Percentiles rank a stretch among this genome's conserved stretches.
phyloP scores from a whole-genome alignment of 2,797 vertebrate species.

The Sebastiscus tertius region DNA sequence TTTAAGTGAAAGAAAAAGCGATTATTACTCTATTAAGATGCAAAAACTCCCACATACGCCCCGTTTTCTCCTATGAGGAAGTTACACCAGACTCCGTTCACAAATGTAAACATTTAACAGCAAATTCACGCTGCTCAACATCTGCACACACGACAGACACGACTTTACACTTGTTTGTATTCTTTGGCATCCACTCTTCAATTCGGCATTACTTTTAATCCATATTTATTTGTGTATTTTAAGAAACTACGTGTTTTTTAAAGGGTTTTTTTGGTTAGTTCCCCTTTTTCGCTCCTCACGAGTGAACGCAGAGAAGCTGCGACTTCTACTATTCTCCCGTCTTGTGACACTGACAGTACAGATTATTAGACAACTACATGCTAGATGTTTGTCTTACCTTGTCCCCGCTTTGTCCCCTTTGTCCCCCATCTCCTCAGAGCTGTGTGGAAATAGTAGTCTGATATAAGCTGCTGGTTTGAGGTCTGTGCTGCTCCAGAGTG shows the following conservation, averaged over 20 bases:
- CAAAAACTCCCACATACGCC: neutral
- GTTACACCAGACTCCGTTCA: neutral
- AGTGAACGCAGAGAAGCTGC: neutral
- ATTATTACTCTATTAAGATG: neutral
- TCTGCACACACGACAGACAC: neutral
- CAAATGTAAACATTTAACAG: neutral
- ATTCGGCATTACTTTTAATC: neutral
- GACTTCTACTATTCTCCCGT: too few species aligned
- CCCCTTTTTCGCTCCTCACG: neutral
- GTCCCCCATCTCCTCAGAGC: constrained; percentile 35
- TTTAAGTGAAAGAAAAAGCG: neutral
- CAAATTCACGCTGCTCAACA: neutral
- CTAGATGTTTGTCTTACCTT: constrained; percentile 8
- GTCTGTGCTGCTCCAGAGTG: neutral
- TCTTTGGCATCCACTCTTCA: neutral
- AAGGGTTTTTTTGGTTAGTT: neutral
- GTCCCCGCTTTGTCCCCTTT: constrained; percentile 44
- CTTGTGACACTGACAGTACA: neutral
- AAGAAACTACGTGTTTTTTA: neutral
- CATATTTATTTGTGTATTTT: neutral
- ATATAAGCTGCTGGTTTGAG: neutral
- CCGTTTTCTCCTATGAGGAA: neutral
- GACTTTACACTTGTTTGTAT: neutral
- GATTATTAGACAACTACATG: too few species aligned
- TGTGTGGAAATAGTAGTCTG: neutral